Percentiles rank a stretch among this genome's conserved stretches.
Conservation (phyloP, 2,888 invertebrate genomes). For the Chaitophorus viminalis region DNA sequence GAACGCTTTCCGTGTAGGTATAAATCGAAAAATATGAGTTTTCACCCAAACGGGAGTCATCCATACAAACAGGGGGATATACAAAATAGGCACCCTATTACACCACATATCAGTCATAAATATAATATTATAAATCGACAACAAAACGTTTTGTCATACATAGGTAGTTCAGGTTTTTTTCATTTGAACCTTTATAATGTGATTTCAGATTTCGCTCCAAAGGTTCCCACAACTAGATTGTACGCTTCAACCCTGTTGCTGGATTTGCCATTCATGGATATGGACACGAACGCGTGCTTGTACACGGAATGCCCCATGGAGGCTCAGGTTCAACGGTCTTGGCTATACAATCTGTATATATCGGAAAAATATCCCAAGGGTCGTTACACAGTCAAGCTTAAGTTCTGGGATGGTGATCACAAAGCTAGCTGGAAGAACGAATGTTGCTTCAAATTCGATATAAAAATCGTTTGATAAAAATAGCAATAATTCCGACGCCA, state of each 20-base stretch:
- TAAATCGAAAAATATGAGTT: too few species aligned
- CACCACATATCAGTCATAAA: too few species aligned
- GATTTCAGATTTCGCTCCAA: slow-evolving; percentile 30
- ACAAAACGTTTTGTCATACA: too few species aligned
- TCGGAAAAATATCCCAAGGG: slow-evolving; percentile 1
- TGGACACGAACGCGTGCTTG: slow-evolving; percentile 56
- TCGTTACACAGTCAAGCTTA: slow-evolving; percentile 26
- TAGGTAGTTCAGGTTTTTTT: too few species aligned
- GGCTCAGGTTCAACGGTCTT: background rate
- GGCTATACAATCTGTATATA: background rate
- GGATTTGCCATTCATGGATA: slow-evolving; percentile 49
- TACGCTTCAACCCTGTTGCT: background rate
- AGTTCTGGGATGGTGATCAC: slow-evolving; percentile 2
- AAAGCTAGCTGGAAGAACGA: background rate
- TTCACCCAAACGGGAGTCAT: too few species aligned
- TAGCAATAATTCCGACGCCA: background rate
- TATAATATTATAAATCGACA: too few species aligned
- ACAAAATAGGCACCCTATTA: too few species aligned
- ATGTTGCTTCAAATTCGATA: slow-evolving; percentile 40
- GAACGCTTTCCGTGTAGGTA: too few species aligned
- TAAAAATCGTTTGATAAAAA: slow-evolving; percentile 12
- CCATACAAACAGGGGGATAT: too few species aligned
- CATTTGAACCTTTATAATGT: too few species aligned
- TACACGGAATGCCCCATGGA: slow-evolving; percentile 42
- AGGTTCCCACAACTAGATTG: slow-evolving; percentile 3